phyloP scores from a whole-genome alignment of 2,888 invertebrate species.

The Drosophila picticornis region DNA sequence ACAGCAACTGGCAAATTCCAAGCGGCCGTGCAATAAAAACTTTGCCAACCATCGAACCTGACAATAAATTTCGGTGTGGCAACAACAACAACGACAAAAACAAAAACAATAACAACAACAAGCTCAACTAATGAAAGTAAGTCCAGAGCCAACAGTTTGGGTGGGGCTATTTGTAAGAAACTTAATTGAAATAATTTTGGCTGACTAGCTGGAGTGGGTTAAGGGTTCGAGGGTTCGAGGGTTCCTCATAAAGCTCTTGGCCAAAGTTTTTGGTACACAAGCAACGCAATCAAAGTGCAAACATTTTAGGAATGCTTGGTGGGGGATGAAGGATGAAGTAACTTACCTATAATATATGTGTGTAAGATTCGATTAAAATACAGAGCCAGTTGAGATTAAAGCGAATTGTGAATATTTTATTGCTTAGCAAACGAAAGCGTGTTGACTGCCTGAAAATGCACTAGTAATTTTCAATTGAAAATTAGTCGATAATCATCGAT shows the following conservation, averaged over 20 bases:
- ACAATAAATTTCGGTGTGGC: conserved; percentile 67
- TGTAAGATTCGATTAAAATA: conserved; percentile 1
- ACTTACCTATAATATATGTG: conserved; percentile 18
- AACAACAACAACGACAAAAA: conserved; percentile 49
- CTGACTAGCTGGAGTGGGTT: conserved; percentile 13
- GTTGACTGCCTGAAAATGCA: neutral
- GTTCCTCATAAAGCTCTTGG: conserved; percentile 18
- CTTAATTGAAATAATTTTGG: conserved; percentile 77
- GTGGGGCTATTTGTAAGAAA: conserved; percentile 57
- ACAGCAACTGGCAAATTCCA: conserved; percentile 45
- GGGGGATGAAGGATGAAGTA: neutral
- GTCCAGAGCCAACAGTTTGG: conserved; percentile 24
- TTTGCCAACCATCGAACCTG: conserved; percentile 75
- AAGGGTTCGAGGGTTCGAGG: neutral
- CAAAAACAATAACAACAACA: conserved; percentile 62
- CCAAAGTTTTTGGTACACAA: conserved; percentile 58
- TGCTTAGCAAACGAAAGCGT: neutral
- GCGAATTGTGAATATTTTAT: neutral
- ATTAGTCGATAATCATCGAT: neutral
- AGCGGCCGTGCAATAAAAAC: conserved; percentile 69
- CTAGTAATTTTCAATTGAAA: neutral
- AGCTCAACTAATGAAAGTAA: conserved; percentile 72
- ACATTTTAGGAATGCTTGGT: conserved; percentile 21
- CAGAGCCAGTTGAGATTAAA: neutral
- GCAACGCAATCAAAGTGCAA: conserved; percentile 67